Conservation (phyloP, 1,140 invertebrate genomes). For the Pogonus chalceus region DNA sequence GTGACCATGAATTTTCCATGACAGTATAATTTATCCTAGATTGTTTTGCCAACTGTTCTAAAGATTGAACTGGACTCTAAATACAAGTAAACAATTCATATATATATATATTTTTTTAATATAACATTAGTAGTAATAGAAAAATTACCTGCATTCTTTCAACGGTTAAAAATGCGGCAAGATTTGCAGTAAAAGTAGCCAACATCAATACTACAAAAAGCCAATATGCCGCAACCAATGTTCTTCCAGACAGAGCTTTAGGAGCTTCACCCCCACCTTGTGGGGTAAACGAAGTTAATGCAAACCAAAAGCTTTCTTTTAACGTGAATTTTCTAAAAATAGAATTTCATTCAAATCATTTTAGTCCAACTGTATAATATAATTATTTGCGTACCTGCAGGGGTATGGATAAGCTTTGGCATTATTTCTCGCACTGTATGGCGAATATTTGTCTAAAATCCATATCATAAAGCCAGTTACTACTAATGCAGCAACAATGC, state of each 20-base stretch:
- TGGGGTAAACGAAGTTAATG: constrained; percentile 82
- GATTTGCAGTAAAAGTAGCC: constrained; percentile 92
- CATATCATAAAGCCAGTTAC: constrained; percentile 78
- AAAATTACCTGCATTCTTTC: constrained; percentile 78
- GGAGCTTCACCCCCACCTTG: constrained; percentile 83
- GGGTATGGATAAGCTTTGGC: constrained; percentile 69
- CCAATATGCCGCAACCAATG: constrained; percentile 86
- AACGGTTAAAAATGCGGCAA: constrained; percentile 93
- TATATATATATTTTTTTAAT: too few species aligned
- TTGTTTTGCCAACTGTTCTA: constrained; percentile 78
- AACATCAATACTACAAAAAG: constrained; percentile 86
- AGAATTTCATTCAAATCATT: constrained; percentile 10
- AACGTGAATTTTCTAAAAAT: constrained; percentile 66
- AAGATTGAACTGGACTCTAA: constrained; percentile 72
- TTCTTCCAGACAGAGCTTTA: constrained; percentile 71
- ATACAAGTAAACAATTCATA: constrained; percentile 19
- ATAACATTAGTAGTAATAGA: constrained; percentile 3
- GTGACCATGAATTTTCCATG: constrained; percentile 62
- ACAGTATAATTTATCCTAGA: constrained; percentile 90
- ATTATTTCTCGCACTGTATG: constrained; percentile 79
- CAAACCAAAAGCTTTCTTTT: constrained; percentile 90
- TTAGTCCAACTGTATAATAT: too few species aligned
- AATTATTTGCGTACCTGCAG: constrained; percentile 49
- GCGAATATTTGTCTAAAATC: constrained; percentile 80
- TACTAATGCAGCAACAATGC: constrained; percentile 72